Evolutionary conservation across 2,888 invertebrate genomes (phyloP), one percentile per base, ranked within the genome.

Genomic region (Trilocha varians): DNA sequence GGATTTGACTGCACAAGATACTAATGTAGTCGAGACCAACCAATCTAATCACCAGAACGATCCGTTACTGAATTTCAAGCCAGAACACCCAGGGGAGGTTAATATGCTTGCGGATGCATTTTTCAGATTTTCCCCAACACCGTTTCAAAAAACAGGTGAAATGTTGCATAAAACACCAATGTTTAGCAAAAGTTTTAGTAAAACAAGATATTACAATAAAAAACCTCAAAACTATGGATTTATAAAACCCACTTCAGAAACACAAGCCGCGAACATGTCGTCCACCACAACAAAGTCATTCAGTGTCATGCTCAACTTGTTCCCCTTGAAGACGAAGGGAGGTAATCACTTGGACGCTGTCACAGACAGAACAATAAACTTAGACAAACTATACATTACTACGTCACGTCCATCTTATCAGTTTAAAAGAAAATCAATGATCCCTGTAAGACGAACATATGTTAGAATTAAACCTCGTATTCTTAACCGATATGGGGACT

Each of bases 1-100:
- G 37, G 67, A 69, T 46, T 50, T 65, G 32, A 42, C 56, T 32
- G 42, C 54, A 16, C 62, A 67, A 38, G 59, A 60, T 42, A 66
- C 72, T 14, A 54, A 63, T 39, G 66, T 62, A 45, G 47, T 59
- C 1, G 68, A 76, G 9, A 54, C 47, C 25, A 46, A 61, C 5
- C 60, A 67, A 15, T 62, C 59, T 3, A 80, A 78, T 45, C 78
- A 80, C 42, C 66, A 74, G 43, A 66, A 76, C 37, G 93, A 93
- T 63, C 92, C 92, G 13, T 87, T 93, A 48, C 89, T 88, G 59
- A 88, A 86, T 2, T 93, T 87, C 57, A 93, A 92, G 62, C 93
- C 93, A 0, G 89, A 90, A 44, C 90, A 89, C 49, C 92, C 93
- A 0, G 88, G 91, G 32, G 93, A 93, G 42, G 88, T 93, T 0